Conservation (phyloP, 2,888 invertebrate species). For the Girardia tigrina region DNA sequence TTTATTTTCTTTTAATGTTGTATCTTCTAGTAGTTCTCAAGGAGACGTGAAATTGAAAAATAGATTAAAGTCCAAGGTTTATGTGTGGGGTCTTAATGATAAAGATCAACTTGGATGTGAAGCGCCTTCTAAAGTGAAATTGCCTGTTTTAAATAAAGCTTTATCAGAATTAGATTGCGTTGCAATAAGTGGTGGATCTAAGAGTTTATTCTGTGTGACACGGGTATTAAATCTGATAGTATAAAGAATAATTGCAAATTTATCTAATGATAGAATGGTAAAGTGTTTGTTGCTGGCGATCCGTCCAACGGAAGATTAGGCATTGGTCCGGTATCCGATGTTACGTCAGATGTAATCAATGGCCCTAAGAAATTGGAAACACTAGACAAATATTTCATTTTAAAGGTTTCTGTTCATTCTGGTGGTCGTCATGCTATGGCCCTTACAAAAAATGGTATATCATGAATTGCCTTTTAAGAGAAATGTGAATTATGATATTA, state of each 20-base stretch:
- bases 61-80: constrained; percentile 52
- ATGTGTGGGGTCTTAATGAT: constrained; percentile 88
- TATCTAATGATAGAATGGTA: constrained; percentile 50
- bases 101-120: constrained; percentile 86
- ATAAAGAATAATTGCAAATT: constrained; percentile 41
- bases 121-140: constrained; percentile 72
- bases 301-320: constrained; percentile 83
- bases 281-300: constrained; percentile 80
- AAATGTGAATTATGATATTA: too few species aligned
- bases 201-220: constrained; percentile 69
- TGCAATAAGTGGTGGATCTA: constrained; percentile 82
- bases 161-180: constrained; percentile 70
- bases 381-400: constrained; percentile 51
- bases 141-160: constrained; percentile 70
- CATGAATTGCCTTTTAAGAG: too few species aligned
- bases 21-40: too few species aligned
- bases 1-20: background rate
- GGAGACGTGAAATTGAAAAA: background rate
- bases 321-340: constrained; percentile 54
- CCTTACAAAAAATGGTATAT: constrained; percentile 67
- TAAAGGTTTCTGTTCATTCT: constrained; percentile 85
- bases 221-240: constrained; percentile 14
- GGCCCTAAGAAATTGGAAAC: background rate
- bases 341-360: background rate
- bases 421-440: constrained; percentile 81